These are phyloP conservation scores for Erebia epiphron DNA, from an alignment of 2,888 invertebrate species.

Conservation along the genomic window DNA sequence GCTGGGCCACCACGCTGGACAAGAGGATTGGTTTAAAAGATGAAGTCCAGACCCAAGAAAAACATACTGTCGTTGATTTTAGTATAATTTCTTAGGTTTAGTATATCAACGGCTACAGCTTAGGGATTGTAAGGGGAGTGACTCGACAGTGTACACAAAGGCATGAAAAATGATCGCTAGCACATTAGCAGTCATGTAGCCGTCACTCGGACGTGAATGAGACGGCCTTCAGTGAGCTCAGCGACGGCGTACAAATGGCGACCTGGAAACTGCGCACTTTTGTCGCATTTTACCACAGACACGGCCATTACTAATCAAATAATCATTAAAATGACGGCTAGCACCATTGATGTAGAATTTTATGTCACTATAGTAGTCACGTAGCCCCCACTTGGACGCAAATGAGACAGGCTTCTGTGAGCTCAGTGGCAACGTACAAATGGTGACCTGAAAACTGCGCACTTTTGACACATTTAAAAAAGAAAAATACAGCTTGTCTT, in stretches of 20 bases:
- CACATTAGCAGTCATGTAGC: constrained; percentile 41
- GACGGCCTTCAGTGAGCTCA: constrained; percentile 26
- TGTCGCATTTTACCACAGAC: background rate
- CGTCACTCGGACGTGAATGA: constrained; percentile 40
- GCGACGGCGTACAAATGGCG: constrained; percentile 24
- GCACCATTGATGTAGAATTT: constrained; percentile 38
- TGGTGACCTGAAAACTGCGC: background rate
- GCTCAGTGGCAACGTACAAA: background rate
- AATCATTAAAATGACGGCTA: constrained; percentile 47
- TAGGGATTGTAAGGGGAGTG: constrained; percentile 41
- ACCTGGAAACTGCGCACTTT: constrained; percentile 2
- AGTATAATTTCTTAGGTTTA: background rate
- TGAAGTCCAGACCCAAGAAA: too few relatives aligned
- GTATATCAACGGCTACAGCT: constrained; percentile 1
- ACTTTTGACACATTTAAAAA: too few relatives aligned
- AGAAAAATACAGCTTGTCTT: too few relatives aligned
- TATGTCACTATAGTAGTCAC: too few relatives aligned
- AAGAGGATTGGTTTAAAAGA: too few relatives aligned
- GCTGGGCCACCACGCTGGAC: too few relatives aligned
- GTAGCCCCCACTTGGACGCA: constrained; percentile 38
- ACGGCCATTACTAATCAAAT: too few relatives aligned
- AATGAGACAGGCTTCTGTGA: constrained; percentile 33
- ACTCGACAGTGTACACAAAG: constrained; percentile 58
- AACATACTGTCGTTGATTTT: background rate
- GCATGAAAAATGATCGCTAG: constrained; percentile 61